Conservation (phyloP, 37 sponge, comb jelly and placozoan species). For the Geodia barretti region DNA sequence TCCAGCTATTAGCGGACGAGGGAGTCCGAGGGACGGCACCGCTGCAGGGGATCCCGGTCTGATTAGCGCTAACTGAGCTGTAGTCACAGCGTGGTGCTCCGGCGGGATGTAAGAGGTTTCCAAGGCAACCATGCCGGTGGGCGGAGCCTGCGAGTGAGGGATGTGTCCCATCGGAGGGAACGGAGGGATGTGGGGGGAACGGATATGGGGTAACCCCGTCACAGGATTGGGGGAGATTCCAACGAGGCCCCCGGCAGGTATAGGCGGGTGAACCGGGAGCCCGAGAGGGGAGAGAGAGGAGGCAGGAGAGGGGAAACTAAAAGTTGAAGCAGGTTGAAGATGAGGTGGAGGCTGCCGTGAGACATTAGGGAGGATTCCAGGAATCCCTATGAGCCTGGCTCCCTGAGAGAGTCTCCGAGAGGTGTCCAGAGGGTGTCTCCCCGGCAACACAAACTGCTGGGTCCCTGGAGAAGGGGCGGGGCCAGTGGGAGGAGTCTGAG, state of each 20-base stretch:
- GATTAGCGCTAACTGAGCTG: background rate
- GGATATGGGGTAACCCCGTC: background rate
- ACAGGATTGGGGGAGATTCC: background rate
- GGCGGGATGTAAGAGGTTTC: background rate
- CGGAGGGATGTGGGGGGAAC: background rate
- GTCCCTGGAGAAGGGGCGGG: background rate
- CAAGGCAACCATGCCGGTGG: background rate
- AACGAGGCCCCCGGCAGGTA: background rate
- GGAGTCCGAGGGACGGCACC: too few relatives aligned
- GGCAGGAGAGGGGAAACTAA: background rate
- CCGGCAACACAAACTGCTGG: background rate
- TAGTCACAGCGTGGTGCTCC: background rate
- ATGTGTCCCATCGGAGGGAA: background rate
- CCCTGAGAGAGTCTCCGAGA: background rate
- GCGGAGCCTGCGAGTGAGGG: background rate
- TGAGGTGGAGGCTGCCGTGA: background rate
- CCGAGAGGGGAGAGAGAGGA: constrained; percentile 1
- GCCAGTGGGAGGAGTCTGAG: background rate
- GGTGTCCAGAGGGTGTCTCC: background rate
- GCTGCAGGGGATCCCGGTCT: background rate
- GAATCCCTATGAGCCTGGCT: background rate
- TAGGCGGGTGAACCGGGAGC: background rate
- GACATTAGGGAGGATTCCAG: constrained; percentile 8
- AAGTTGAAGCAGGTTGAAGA: background rate
- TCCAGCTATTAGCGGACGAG: background rate